Base-by-base conservation (phyloP, 2,113 vertebrate species). In the Ramphastos sulfuratus region DNA sequence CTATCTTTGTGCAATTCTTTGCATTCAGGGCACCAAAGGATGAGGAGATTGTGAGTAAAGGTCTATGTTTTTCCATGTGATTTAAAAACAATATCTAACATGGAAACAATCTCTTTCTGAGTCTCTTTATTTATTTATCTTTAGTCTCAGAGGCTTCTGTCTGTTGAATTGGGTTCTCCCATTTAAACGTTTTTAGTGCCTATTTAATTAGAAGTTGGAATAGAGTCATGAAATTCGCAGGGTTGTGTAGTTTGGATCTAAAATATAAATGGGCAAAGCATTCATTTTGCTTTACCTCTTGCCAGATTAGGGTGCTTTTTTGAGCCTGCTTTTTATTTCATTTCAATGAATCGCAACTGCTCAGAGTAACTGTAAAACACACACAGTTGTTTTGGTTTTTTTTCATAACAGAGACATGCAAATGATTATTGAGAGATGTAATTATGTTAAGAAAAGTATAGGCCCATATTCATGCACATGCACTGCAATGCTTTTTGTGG, bases 161-260 rank as follows among this genome's bases (percentile, higher is more conserved):
- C 92, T 83, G 93, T 71, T 92, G 91, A 89, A 86, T 71, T 70
- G 91, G 71, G 77, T 94, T 96, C 90, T 94, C 65, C 92, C 1
- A 2, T 96, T 96, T 67, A 93, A 97, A 95, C 87, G 89, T 88
- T 97, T 97, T 96, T 95, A 97, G 95, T 97, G 95, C 85, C 94
- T 96, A 74, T 97, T 97, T 97, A 97, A 97, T 97, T 95, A 97
- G 96, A 89, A 94, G 85, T 90, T 96, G 97, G 95, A 96, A 93
- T 31, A 85, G 93, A 96, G 85, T 94, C 92, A 90, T 94, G 92
- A 92, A 94, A 91, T 96, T 92, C 58, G 66, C 92, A 69, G 94
- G 90, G 75, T 93, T 97, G 75, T 76, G 89, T 84, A 64, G 89
- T 67, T 94, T 92, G 74, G 75, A 69, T 76, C 82, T 85, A 87